These are phyloP conservation scores for Drosophila bocki DNA, from an alignment of 1,140 invertebrate genomes.

Conservation along the genomic window DNA sequence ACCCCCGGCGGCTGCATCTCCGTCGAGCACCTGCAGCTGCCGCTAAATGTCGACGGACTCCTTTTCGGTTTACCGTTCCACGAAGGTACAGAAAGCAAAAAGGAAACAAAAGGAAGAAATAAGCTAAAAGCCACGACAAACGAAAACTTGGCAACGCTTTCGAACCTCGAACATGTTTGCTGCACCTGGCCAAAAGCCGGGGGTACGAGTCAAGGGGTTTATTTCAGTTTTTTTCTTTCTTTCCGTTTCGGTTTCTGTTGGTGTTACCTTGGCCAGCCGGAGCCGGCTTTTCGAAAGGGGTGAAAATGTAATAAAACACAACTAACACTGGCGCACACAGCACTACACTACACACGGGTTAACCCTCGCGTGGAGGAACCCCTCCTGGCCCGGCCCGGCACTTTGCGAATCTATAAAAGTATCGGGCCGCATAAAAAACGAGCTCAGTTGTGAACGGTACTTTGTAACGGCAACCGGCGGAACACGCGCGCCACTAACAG, in stretches of 20 bases:
- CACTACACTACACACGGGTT: conserved; percentile 25
- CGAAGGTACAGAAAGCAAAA: conserved; percentile 8
- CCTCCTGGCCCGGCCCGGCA: conserved; percentile 42
- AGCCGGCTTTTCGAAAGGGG: conserved; percentile 72
- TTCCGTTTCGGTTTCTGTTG: conserved; percentile 13
- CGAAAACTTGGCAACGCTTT: conserved; percentile 70
- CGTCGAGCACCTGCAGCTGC: conserved; percentile 33
- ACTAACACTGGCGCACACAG: conserved; percentile 18
- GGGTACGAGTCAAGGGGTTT: conserved; percentile 10
- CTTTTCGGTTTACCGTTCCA: conserved; percentile 51
- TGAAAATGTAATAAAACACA: conserved; percentile 33
- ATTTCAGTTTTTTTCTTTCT: neutral
- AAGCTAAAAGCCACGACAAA: conserved; percentile 60
- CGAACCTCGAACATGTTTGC: conserved; percentile 72
- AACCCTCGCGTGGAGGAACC: conserved; percentile 13
- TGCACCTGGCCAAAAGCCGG: conserved; percentile 48
- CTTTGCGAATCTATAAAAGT: conserved; percentile 85
- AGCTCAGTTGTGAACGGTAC: conserved; percentile 84
- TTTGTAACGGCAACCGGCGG: conserved; percentile 68
- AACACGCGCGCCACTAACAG: conserved; percentile 44
- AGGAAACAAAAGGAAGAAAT: conserved; percentile 3
- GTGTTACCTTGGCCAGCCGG: conserved; percentile 64
- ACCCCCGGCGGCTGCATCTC: conserved; percentile 23
- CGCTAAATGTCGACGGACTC: conserved; percentile 25
- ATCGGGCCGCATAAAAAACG: conserved; percentile 84